Conservation (phyloP, 2,113 vertebrate species). For the Sinosuthora webbiana region DNA sequence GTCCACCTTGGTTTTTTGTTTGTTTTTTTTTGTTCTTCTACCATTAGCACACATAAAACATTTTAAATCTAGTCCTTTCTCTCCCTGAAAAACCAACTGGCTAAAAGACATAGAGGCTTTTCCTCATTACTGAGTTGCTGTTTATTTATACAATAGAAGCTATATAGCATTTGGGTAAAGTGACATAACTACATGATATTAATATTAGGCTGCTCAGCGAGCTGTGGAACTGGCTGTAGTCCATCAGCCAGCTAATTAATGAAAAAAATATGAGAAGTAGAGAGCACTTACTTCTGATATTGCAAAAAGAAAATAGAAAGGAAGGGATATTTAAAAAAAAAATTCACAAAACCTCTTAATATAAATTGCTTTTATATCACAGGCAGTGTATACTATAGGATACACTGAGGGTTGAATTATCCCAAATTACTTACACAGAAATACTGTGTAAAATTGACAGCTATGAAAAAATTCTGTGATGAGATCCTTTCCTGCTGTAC, state of each 20-base stretch:
- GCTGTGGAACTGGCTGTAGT: slow-evolving; percentile 7
- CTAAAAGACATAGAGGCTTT: neutral
- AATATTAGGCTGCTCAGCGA: slow-evolving; percentile 50
- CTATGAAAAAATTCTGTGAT: neutral
- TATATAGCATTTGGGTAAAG: slow-evolving; percentile 35
- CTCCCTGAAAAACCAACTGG: neutral
- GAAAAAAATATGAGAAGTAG: neutral
- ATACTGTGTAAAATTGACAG: neutral
- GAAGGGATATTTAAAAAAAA: neutral
- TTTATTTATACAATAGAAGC: slow-evolving; percentile 13
- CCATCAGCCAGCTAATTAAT: slow-evolving; percentile 64
- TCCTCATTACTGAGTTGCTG: neutral
- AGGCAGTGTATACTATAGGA: neutral
- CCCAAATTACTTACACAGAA: neutral
- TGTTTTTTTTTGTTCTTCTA: neutral
- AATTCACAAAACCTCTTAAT: neutral
- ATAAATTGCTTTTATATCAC: neutral
- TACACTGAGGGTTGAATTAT: neutral
- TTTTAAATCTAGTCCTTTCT: neutral
- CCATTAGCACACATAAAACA: neutral
- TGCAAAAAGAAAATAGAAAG: neutral
- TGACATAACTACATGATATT: slow-evolving; percentile 50
- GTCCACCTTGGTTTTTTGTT: neutral
- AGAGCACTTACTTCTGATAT: slow-evolving; percentile 11
- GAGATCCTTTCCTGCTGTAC: neutral